These are phyloP conservation scores for Sparidentex hasta DNA, from an alignment of 2,797 vertebrate species.

Conservation along the genomic window DNA sequence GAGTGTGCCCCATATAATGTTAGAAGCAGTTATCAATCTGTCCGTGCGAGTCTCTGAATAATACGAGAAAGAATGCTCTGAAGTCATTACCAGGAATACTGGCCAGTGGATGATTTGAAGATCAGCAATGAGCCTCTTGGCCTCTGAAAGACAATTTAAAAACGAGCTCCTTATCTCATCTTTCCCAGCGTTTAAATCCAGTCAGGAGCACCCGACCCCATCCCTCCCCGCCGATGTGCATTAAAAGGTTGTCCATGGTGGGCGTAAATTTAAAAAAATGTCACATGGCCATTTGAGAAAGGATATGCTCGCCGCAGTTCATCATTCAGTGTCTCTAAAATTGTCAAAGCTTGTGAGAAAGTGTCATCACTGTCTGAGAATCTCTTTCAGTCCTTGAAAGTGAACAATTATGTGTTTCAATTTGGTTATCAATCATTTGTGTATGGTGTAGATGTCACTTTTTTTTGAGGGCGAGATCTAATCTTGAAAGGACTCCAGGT, in stretches of 20 bases:
- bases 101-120: slow-evolving; percentile 1
- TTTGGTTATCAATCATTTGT: slow-evolving; percentile 17
- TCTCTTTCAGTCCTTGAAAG: slow-evolving; percentile 11
- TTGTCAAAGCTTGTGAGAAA: slow-evolving; percentile 6
- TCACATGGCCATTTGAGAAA: not conserved
- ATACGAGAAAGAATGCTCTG: slow-evolving; percentile 13
- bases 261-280: slow-evolving; percentile 12
- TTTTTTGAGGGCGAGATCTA: not conserved
- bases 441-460: not conserved
- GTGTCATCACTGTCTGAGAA: slow-evolving; percentile 6
- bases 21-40: slow-evolving; percentile 41
- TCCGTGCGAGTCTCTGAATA: not conserved
- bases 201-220: not conserved
- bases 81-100: slow-evolving; percentile 14
- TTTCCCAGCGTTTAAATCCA: not conserved
- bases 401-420: not conserved
- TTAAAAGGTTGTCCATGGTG: not conserved
- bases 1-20: slow-evolving; percentile 24
- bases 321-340: slow-evolving; percentile 6
- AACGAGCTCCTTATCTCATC: slow-evolving; percentile 18
- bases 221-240: not conserved
- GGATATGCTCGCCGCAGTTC: not conserved
- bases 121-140: not conserved
- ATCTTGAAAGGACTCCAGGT: slow-evolving; percentile 1
- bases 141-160: not conserved